phyloP scores from a whole-genome alignment of 2,113 vertebrate genomes.

The Sebastes schlegelii region DNA sequence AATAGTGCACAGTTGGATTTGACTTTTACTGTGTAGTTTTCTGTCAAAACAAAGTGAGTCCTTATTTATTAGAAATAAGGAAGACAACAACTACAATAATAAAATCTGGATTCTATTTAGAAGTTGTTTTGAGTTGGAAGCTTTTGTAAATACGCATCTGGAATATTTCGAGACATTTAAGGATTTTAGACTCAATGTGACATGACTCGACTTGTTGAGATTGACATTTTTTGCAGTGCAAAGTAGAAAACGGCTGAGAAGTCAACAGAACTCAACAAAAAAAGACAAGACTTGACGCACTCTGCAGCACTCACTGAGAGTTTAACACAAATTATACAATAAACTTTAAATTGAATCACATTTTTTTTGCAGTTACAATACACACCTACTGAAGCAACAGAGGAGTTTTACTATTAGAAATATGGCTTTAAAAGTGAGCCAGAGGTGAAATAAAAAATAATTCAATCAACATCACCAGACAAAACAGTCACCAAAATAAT shows the following conservation, averaged over 20 bases:
- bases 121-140: neutral
- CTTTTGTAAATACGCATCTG: neutral
- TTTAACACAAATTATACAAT: constrained; percentile 13
- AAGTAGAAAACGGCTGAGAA: constrained; percentile 43
- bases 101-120: neutral
- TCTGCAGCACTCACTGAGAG: neutral
- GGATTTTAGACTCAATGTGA: neutral
- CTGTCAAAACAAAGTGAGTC: neutral
- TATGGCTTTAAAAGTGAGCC: neutral
- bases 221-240: constrained; percentile 72
- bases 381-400: constrained; percentile 10
- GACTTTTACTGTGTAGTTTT: neutral
- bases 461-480: neutral
- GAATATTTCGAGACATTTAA: constrained; percentile 19
- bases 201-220: constrained; percentile 23
- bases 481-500: neutral
- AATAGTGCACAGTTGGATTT: neutral
- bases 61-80: too few species aligned
- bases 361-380: neutral
- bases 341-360: neutral
- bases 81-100: neutral
- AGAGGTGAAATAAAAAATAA: constrained; percentile 1
- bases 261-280: constrained; percentile 46
- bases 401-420: neutral
- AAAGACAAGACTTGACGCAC: neutral